Conservation (phyloP, 2,113 vertebrate genomes). For the Tachysurus vachellii region DNA sequence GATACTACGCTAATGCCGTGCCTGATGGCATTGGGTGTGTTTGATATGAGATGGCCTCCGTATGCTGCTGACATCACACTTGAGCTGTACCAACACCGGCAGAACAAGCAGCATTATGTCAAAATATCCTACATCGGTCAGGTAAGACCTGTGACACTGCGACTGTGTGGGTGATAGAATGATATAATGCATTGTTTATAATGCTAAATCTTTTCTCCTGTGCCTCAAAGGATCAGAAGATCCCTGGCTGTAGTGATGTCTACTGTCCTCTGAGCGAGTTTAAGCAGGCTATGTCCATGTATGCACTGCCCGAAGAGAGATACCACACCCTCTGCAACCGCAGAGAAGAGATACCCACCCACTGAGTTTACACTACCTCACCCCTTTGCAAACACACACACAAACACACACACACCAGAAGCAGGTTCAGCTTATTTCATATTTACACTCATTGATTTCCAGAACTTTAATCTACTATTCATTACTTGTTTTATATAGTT, state of each 20-base stretch:
- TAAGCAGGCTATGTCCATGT: slow-evolving; percentile 73
- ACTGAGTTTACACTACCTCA: slow-evolving; percentile 43
- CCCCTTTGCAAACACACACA: slow-evolving; percentile 4
- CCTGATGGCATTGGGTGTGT: slow-evolving; percentile 85
- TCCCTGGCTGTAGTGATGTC: slow-evolving; percentile 80
- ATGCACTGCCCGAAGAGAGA: slow-evolving; percentile 70
- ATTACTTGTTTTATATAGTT: background rate
- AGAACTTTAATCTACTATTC: background rate
- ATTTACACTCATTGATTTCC: background rate
- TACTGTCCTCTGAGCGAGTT: slow-evolving; percentile 89
- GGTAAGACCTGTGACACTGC: slow-evolving; percentile 68
- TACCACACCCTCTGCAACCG: slow-evolving; percentile 77
- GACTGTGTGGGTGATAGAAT: background rate
- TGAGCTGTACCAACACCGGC: slow-evolving; percentile 82
- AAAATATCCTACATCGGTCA: slow-evolving; percentile 81
- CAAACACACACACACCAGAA: slow-evolving; percentile 25
- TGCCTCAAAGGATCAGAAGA: slow-evolving; percentile 78
- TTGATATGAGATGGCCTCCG: slow-evolving; percentile 87
- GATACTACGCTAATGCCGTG: slow-evolving; percentile 87
- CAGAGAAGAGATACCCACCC: slow-evolving; percentile 31
- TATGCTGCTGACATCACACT: slow-evolving; percentile 84
- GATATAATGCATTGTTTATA: background rate
- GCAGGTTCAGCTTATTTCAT: background rate
- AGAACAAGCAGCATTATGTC: slow-evolving; percentile 82
- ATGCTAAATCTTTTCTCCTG: background rate